Conservation (phyloP, 2,888 invertebrate species). For the Meteorus cinctellus region DNA sequence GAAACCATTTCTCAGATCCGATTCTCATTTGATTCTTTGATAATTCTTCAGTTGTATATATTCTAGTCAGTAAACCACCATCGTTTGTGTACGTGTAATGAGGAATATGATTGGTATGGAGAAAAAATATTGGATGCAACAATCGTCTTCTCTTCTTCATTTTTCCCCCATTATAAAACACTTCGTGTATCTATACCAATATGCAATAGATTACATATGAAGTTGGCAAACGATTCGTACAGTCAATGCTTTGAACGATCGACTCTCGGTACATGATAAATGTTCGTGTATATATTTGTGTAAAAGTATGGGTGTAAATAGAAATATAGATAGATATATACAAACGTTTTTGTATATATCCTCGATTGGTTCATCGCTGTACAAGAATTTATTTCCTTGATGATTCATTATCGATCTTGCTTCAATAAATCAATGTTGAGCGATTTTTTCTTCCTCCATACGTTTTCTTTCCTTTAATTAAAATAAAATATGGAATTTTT, state of each 20-base stretch:
- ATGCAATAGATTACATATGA: neutral
- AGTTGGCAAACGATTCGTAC: constrained; percentile 36
- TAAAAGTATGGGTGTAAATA: neutral
- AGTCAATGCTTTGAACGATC: constrained; percentile 41
- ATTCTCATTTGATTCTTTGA: constrained; percentile 35
- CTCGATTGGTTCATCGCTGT: constrained; percentile 10
- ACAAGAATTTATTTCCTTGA: constrained; percentile 38
- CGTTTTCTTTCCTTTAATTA: neutral
- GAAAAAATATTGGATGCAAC: constrained; percentile 18
- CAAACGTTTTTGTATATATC: neutral
- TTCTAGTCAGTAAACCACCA: constrained; percentile 33
- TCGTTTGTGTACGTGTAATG: neutral
- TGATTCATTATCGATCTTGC: constrained; percentile 36
- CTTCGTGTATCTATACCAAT: constrained; percentile 14
- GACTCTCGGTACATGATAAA: constrained; percentile 38
- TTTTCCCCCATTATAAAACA: neutral
- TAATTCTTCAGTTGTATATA: constrained; percentile 34
- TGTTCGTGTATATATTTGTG: neutral
- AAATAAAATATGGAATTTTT: constrained; percentile 19
- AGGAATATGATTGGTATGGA: neutral
- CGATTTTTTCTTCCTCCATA: neutral
- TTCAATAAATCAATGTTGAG: constrained; percentile 14
- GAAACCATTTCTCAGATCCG: constrained; percentile 34
- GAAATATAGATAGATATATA: neutral
- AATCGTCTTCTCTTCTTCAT: neutral